Percentiles rank a stretch among this genome's conserved stretches.
These are phyloP conservation scores for Cacatua alba DNA, from an alignment of 2,113 vertebrate species.

Conservation along the genomic window DNA sequence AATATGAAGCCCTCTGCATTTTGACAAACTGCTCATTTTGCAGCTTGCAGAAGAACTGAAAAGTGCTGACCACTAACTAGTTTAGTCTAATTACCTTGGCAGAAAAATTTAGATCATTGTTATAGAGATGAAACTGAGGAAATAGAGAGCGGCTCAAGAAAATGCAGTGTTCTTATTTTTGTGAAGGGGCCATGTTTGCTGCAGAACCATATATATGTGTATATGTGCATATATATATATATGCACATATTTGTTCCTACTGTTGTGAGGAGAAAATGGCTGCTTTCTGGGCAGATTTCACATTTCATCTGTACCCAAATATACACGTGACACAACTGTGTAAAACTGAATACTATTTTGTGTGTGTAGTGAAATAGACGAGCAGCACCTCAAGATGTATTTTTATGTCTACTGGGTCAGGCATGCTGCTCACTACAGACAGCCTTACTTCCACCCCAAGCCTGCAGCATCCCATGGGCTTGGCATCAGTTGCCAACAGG, in stretches of 20 bases:
- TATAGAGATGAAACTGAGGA: not conserved
- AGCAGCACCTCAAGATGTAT: not conserved
- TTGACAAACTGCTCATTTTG: constrained; percentile 59
- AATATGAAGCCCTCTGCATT: constrained; percentile 38
- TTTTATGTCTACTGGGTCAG: not conserved
- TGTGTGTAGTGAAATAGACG: not conserved
- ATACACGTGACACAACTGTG: not conserved
- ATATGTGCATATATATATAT: not conserved
- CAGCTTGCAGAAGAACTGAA: constrained; percentile 18
- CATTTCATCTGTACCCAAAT: not conserved
- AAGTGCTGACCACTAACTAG: constrained; percentile 34
- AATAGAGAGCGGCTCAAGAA: not conserved
- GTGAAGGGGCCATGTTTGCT: not conserved
- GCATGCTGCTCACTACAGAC: not conserved
- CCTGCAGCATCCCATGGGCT: not conserved
- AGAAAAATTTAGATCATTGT: constrained; percentile 3
- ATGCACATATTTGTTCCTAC: not conserved
- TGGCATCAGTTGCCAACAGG: not conserved
- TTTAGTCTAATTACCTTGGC: not conserved
- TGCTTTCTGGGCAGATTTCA: not conserved
- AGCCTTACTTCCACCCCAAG: not conserved
- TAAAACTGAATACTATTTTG: not conserved
- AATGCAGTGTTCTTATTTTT: not conserved
- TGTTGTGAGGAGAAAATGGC: not conserved
- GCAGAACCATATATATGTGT: not conserved